These are phyloP conservation scores for Talpa occidentalis DNA, from an alignment of 2,113 vertebrate species.

Conservation along the genomic window DNA sequence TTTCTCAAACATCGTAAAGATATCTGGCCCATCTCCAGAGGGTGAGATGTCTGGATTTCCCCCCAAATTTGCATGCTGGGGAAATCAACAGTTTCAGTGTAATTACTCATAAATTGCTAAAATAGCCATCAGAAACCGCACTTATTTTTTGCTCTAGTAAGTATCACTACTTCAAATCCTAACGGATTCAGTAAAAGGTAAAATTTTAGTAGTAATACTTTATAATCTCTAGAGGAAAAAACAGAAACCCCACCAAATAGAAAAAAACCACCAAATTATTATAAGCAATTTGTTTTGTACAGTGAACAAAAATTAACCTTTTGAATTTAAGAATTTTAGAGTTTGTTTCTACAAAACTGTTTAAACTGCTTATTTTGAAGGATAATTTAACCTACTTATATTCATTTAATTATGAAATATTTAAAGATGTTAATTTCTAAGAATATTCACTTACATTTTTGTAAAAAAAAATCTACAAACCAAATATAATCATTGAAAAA, in stretches of 20 bases:
- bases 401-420: neutral
- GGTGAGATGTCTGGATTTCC: neutral
- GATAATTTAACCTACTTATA: neutral
- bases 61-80: neutral
- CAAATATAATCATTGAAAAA: constrained; percentile 4
- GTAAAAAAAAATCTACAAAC: neutral
- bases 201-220: neutral
- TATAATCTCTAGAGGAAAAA: neutral
- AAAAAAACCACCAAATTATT: neutral
- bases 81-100: neutral
- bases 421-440: neutral
- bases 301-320: constrained; percentile 26
- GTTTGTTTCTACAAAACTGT: neutral
- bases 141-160: neutral
- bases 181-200: neutral
- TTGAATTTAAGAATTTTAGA: constrained; percentile 14
- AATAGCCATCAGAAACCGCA: neutral
- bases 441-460: neutral
- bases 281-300: neutral
- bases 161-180: neutral
- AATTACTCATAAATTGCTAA: neutral
- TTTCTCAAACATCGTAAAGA: neutral
- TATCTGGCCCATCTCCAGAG: neutral
- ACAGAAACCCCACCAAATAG: neutral
- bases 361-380: neutral